Evolutionary conservation across 2,113 vertebrate genomes (phyloP).

Genomic region (Ceuthmochares aereus): DNA sequence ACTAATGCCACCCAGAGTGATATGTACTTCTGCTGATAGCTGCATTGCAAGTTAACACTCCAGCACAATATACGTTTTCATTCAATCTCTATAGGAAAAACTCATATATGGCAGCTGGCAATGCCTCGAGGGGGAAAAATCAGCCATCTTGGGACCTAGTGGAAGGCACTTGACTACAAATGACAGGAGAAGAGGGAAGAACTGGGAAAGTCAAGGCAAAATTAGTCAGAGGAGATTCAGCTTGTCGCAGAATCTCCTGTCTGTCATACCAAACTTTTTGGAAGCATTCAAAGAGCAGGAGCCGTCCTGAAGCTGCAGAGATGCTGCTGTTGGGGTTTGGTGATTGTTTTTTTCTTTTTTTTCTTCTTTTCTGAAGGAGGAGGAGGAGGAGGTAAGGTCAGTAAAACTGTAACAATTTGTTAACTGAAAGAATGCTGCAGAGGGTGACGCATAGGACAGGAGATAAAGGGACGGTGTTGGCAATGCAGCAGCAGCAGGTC

Average conservation of each 20-base stretch:
- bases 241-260: background rate
- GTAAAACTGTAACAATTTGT: constrained; percentile 39
- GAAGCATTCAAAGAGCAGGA: background rate
- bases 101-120: constrained; percentile 63
- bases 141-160: constrained; percentile 35
- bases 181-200: background rate
- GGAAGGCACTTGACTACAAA: constrained; percentile 56
- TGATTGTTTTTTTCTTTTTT: background rate
- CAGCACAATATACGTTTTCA: constrained; percentile 64
- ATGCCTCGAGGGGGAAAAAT: constrained; percentile 45
- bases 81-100: constrained; percentile 66
- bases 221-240: constrained; percentile 1
- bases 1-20: constrained; percentile 70
- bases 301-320: background rate
- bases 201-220: constrained; percentile 28
- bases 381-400: background rate
- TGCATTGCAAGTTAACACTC: constrained; percentile 59
- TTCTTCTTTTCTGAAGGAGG: background rate
- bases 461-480: background rate
- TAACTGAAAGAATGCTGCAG: background rate
- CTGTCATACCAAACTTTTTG: background rate
- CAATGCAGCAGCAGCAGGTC: background rate
- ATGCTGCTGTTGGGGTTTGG: background rate
- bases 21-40: constrained; percentile 70
- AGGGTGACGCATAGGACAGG: background rate